Base-by-base conservation (phyloP, 1,140 invertebrate genomes). In the Diachasma alloeum region DNA sequence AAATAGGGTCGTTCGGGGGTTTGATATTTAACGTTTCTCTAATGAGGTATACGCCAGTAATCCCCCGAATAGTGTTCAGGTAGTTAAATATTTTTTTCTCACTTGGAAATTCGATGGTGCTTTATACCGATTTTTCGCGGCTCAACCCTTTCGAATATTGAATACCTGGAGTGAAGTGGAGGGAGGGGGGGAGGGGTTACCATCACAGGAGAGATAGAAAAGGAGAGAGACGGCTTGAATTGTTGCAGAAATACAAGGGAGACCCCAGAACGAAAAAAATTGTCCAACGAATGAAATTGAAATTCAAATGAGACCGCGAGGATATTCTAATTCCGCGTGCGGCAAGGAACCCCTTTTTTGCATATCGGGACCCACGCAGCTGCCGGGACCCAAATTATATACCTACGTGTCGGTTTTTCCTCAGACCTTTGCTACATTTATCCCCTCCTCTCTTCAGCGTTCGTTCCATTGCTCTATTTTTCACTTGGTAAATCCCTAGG, bases 281-380 rank as follows among this genome's bases (percentile, higher is more conserved):
- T 80, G 76, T 78, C 69, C 78, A 79, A 37, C 56, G 19, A 63
- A 67, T 80, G 79, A 88, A 83, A 86, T 87, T 85, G 84, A 90
- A 90, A 90, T 90, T 90, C 88, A 90, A 90, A 90, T 90, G 89
- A 90, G 89, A 89, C 88, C 89, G 83, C 89, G 89, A 90, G 87
- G 87, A 89, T 89, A 89, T 90, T 89, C 86, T 88, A 88, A 89
- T 89, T 90, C 86, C 83, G 81, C 81, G 84, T 84, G 79, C 84
- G 36, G 79, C 83, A 36, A 63, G 68, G 44, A 84, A 87, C 85
- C 87, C 87, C 87, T 88, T 84, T 85, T 89, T 90, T 88, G 87
- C 85, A 87, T 88, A 88, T 87, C 82, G 80, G 81, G 85, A 81
- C 86, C 81, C 83, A 84, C 83, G 82, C 86, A 87, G 86, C 86